phyloP scores from a whole-genome alignment of 2,113 vertebrate genomes.

The Centropus bengalensis region DNA sequence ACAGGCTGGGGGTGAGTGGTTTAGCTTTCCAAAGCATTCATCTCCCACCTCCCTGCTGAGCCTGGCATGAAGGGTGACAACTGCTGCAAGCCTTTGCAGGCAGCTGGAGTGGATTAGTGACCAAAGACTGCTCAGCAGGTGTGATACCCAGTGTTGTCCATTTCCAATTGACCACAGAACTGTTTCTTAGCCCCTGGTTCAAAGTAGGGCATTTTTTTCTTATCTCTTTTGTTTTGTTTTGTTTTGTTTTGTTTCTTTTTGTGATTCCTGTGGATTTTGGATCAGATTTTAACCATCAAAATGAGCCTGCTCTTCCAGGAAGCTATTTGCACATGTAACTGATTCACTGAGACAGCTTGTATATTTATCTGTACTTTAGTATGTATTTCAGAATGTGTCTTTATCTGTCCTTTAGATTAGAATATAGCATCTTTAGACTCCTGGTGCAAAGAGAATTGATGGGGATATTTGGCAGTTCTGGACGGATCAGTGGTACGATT shows the following conservation, averaged over 20 bases:
- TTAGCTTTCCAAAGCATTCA: not conserved
- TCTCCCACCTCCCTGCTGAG: slow-evolving; percentile 32
- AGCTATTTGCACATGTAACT: slow-evolving; percentile 39
- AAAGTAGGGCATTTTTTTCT: not conserved
- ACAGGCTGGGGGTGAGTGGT: not conserved
- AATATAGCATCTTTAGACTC: not conserved
- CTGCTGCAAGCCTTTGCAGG: not conserved
- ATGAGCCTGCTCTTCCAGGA: slow-evolving; percentile 6
- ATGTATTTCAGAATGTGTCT: slow-evolving; percentile 21
- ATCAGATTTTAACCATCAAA: not conserved
- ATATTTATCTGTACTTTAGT: slow-evolving; percentile 40
- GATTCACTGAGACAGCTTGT: slow-evolving; percentile 33
- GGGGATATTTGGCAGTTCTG: not conserved
- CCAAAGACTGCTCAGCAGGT: slow-evolving; percentile 7
- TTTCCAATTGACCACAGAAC: slow-evolving; percentile 4
- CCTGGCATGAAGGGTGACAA: not conserved
- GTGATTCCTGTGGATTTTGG: slow-evolving; percentile 1
- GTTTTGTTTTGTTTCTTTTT: not conserved
- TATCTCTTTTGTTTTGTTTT: not conserved
- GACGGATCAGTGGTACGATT: not conserved
- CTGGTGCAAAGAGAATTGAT: not conserved
- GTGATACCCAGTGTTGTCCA: not conserved
- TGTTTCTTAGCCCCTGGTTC: not conserved
- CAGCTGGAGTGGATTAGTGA: slow-evolving; percentile 42
- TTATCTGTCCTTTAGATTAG: slow-evolving; percentile 3